Conservation (phyloP, 2,888 invertebrate species). For the Orthosia gothica region DNA sequence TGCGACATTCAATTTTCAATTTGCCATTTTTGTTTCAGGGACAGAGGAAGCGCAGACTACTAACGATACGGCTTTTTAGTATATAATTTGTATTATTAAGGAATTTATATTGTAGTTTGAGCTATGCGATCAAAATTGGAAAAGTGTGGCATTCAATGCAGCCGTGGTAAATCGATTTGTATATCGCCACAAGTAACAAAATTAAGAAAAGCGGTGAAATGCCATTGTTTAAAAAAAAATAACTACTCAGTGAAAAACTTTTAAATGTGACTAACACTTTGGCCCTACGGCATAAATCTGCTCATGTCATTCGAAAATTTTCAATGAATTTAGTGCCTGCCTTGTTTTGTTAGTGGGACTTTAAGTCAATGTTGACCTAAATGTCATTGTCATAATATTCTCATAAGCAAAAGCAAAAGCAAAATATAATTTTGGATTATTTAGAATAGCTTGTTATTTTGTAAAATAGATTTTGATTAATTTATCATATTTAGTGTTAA, state of each 20-base stretch:
- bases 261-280: background rate
- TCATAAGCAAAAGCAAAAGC: background rate
- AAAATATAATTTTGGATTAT: constrained; percentile 6
- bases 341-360: background rate
- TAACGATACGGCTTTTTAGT: constrained; percentile 60
- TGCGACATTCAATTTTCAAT: constrained; percentile 61
- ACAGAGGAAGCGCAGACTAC: constrained; percentile 27
- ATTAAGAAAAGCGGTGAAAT: constrained; percentile 19
- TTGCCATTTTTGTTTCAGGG: constrained; percentile 65
- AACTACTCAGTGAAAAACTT: background rate
- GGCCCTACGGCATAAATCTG: background rate
- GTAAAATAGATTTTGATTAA: background rate
- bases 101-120: background rate
- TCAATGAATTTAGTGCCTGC: background rate
- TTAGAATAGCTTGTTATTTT: background rate
- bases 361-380: background rate
- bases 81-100: constrained; percentile 7
- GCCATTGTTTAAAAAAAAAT: background rate
- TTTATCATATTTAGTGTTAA: constrained; percentile 13
- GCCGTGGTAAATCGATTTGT: background rate
- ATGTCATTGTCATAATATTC: background rate
- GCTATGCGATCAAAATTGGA: background rate
- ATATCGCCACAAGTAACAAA: background rate
- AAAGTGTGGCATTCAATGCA: background rate
- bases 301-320: background rate